A percentile compares a stretch with the other conserved stretches of the same genome.
Evolutionary conservation across 2,888 invertebrate species (phyloP).

Genomic region (Lepidonotus clava): DNA sequence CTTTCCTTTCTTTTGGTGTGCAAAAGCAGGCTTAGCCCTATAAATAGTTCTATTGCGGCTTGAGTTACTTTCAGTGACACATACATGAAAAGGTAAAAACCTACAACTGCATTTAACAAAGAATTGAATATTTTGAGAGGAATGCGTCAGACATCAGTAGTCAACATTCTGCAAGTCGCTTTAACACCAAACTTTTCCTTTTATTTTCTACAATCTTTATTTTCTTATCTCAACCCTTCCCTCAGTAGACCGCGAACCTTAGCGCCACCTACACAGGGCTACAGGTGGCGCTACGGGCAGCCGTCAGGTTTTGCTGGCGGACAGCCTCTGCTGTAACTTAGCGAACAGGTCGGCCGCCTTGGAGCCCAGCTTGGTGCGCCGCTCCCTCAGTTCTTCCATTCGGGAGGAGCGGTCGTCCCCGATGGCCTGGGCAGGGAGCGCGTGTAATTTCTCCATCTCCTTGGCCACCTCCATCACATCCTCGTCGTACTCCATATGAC

Average conservation of each 20-base stretch:
- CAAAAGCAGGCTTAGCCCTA: no score
- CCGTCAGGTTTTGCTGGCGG: conserved; percentile 53
- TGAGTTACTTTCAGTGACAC: no score
- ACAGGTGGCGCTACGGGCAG: conserved; percentile 10
- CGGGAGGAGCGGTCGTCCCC: background rate
- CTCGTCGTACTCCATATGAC: conserved; percentile 16
- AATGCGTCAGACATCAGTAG: no score
- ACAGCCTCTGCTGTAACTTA: conserved; percentile 59
- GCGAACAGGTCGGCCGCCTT: conserved; percentile 61
- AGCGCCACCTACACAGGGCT: background rate
- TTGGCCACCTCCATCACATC: conserved; percentile 25
- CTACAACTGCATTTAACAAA: no score
- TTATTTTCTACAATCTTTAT: no score
- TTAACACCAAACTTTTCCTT: no score
- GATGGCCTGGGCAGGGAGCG: conserved; percentile 34
- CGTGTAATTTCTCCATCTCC: conserved; percentile 44
- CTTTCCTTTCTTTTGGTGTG: background rate
- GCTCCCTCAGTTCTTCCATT: background rate
- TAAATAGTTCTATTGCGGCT: no score
- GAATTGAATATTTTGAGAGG: no score
- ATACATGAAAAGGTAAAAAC: no score
- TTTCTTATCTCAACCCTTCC: background rate
- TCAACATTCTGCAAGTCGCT: no score
- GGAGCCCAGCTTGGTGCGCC: conserved; percentile 52
- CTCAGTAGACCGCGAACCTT: background rate